A percentile compares a stretch with the other conserved stretches of the same genome.
These are phyloP conservation scores for Anagrus nilaparvatae DNA, from an alignment of 1,140 invertebrate species.

Conservation along the genomic window DNA sequence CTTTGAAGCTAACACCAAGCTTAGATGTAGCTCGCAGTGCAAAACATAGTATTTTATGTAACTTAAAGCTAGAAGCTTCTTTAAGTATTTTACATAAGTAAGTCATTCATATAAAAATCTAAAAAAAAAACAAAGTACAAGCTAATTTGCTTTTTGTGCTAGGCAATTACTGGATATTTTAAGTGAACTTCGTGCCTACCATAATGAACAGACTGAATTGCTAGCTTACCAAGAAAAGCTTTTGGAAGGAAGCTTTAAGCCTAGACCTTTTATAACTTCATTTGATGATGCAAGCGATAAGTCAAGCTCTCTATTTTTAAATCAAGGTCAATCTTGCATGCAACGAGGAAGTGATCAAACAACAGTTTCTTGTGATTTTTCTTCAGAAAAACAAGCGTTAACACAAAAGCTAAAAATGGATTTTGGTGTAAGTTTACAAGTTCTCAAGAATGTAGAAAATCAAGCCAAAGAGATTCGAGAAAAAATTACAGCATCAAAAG, in stretches of 20 bases:
- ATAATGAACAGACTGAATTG: constrained; percentile 55
- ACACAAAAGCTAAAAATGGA: constrained; percentile 38
- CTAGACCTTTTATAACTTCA: constrained; percentile 15
- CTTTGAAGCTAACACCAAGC: constrained; percentile 53
- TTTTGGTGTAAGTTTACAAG: constrained; percentile 38
- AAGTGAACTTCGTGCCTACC: constrained; percentile 55
- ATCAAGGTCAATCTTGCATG: constrained; percentile 42
- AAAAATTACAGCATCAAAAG: constrained; percentile 24
- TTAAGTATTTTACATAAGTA: constrained; percentile 57
- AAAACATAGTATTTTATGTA: constrained; percentile 59
- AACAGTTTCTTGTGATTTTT: constrained; percentile 43
- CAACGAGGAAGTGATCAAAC: constrained; percentile 40
- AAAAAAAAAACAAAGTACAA: background rate
- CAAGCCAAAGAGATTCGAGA: constrained; percentile 46
- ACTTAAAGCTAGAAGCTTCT: constrained; percentile 54
- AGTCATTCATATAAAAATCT: constrained; percentile 23
- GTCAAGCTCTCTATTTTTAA: constrained; percentile 23
- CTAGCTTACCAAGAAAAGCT: constrained; percentile 51
- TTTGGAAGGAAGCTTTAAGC: constrained; percentile 47
- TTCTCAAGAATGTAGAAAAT: constrained; percentile 56
- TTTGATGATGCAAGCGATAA: constrained; percentile 17
- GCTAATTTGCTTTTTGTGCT: constrained; percentile 12
- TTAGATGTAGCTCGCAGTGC: constrained; percentile 44
- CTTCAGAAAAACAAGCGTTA: constrained; percentile 28
- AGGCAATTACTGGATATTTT: constrained; percentile 57